Conservation (phyloP, 2,888 invertebrate genomes). For the Capitulum mitella region DNA sequence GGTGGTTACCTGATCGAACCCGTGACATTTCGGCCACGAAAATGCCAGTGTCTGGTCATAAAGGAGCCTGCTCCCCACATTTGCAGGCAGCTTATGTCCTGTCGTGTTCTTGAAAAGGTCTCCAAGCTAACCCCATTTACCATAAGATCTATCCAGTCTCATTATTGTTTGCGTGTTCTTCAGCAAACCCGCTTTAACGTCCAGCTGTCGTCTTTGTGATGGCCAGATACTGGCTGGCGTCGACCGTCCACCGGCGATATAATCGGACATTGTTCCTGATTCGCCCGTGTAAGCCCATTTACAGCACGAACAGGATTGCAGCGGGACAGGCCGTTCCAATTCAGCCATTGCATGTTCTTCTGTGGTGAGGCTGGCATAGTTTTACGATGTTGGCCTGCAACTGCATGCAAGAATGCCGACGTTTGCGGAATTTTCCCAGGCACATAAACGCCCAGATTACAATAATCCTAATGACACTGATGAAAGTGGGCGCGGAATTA, state of each 20-base stretch:
- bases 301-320: neutral
- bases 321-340: neutral
- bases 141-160: no score
- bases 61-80: no score
- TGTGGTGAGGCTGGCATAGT: neutral
- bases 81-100: no score
- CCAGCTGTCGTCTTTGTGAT: no score
- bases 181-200: no score
- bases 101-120: no score
- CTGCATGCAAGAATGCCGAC: neutral
- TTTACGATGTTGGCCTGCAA: neutral
- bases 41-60: no score
- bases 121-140: no score
- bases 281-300: neutral
- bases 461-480: conserved; percentile 19
- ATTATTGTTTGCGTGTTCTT: no score
- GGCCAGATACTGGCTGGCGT: no score
- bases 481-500: neutral
- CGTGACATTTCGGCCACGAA: no score
- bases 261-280: conserved; percentile 8
- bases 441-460: conserved; percentile 4
- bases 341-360: neutral
- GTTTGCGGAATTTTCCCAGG: conserved; percentile 17
- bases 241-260: neutral
- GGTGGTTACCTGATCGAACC: no score